These are phyloP conservation scores for Tichodroma muraria DNA, from an alignment of 2,113 vertebrate genomes.

Conservation along the genomic window DNA sequence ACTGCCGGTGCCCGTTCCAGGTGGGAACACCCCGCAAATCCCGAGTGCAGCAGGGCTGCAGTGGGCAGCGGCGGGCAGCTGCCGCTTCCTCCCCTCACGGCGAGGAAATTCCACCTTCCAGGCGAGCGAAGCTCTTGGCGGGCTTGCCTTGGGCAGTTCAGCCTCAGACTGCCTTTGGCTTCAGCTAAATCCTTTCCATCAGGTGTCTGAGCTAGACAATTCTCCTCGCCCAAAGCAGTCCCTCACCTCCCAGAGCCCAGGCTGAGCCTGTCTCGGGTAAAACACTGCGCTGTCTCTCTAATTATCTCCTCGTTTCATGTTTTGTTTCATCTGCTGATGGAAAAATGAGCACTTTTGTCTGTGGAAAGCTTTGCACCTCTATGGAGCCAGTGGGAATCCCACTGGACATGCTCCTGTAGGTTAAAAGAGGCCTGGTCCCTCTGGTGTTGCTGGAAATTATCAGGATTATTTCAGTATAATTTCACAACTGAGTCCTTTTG, in stretches of 20 bases:
- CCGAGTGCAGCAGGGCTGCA: accelerated
- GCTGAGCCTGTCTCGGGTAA: neutral
- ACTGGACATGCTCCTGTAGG: neutral
- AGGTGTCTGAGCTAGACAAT: neutral
- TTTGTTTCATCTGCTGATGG: neutral
- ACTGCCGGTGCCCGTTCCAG: accelerated
- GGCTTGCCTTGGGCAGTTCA: neutral
- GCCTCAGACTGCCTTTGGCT: neutral
- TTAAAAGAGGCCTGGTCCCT: neutral
- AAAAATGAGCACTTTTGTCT: neutral
- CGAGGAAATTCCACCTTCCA: accelerated
- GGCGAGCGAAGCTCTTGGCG: neutral
- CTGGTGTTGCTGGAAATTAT: neutral
- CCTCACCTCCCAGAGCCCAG: accelerated
- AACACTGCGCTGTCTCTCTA: accelerated
- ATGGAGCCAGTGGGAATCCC: neutral
- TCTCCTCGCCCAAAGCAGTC: neutral
- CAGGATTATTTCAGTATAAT: neutral
- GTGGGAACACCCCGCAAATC: accelerated
- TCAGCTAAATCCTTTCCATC: neutral
- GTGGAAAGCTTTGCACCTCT: neutral
- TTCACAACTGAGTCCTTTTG: neutral
- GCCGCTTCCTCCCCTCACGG: neutral
- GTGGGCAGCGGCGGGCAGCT: neutral
- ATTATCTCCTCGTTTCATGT: neutral